phyloP scores from a whole-genome alignment of 2,888 invertebrate genomes.

The Oscheius myriophilus region DNA sequence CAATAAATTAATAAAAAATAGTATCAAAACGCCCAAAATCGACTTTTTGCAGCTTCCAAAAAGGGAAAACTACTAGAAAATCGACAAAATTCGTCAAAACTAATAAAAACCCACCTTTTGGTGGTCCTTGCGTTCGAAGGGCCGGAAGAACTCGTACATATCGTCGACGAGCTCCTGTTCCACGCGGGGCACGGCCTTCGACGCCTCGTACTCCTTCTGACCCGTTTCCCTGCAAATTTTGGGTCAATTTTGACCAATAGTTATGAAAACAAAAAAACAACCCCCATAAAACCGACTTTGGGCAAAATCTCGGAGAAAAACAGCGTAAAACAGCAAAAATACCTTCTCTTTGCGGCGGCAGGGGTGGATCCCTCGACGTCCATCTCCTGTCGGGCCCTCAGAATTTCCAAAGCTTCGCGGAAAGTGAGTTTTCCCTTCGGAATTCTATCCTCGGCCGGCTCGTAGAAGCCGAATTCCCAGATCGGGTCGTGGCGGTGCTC shows the following conservation, averaged over 20 bases:
- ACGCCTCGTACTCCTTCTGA: constrained; percentile 27
- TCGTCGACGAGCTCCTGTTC: constrained; percentile 53
- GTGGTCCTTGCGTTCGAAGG: constrained; percentile 59
- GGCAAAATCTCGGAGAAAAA: no score
- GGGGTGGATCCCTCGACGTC: constrained; percentile 30
- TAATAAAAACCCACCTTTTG: constrained; percentile 44
- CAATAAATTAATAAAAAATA: not conserved
- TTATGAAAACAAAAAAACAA: no score
- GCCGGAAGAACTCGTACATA: constrained; percentile 65
- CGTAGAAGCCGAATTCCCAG: constrained; percentile 68
- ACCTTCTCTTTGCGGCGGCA: constrained; percentile 16
- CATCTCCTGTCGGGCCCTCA: constrained; percentile 54
- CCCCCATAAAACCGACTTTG: not conserved
- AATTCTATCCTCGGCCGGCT: constrained; percentile 61
- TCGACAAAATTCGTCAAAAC: no score
- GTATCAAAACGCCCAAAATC: no score
- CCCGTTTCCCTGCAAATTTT: constrained; percentile 18
- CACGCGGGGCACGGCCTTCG: constrained; percentile 49
- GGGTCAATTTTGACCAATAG: not conserved
- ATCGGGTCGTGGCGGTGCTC: constrained; percentile 55
- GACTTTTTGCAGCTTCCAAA: no score
- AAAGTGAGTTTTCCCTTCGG: constrained; percentile 61
- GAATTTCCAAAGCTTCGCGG: constrained; percentile 64
- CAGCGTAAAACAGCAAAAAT: no score
- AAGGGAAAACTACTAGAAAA: no score